These are phyloP conservation scores for Nestor notabilis DNA, from an alignment of 2,113 vertebrate species.

Conservation along the genomic window DNA sequence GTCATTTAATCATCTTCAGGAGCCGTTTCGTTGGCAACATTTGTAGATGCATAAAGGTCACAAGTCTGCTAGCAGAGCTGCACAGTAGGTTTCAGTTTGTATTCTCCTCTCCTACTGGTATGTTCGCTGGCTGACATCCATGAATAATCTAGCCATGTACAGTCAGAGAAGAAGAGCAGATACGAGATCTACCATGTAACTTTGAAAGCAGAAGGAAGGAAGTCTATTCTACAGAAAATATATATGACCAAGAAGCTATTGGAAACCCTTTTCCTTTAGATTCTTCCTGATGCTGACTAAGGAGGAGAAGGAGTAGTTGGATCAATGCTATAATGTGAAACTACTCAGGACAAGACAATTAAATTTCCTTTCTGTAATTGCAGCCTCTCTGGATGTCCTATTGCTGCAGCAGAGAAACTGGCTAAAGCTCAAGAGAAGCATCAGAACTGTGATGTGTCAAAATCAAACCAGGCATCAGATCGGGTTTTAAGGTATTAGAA, in stretches of 20 bases:
- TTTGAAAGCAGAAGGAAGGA: conserved; percentile 46
- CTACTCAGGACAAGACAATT: conserved; percentile 40
- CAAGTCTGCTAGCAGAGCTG: conserved; percentile 15
- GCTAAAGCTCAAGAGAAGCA: conserved; percentile 98
- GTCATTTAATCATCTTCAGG: conserved; percentile 12
- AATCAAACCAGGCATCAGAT: conserved; percentile 95
- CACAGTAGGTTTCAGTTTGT: conserved; percentile 16
- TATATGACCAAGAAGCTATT: neutral
- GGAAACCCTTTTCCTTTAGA: conserved; percentile 7
- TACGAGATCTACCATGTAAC: conserved; percentile 6
- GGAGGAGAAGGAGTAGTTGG: conserved; percentile 37
- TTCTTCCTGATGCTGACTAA: conserved; percentile 36
- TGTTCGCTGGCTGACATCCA: conserved; percentile 20
- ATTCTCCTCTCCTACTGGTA: conserved; percentile 4
- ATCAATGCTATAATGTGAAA: conserved; percentile 49
- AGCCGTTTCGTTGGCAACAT: conserved; percentile 7
- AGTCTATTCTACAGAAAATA: conserved; percentile 10
- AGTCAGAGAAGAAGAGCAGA: conserved; percentile 8
- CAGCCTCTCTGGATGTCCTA: conserved; percentile 98
- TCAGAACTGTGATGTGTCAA: conserved; percentile 91
- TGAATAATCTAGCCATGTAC: neutral
- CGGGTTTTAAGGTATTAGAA: conserved; percentile 94
- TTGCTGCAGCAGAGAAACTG: conserved; percentile 97
- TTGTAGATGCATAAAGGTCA: neutral
- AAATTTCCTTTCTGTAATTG: conserved; percentile 73